A percentile compares a stretch with the other conserved stretches of the same genome.
phyloP scores from a whole-genome alignment of 2,888 invertebrate genomes.

The Erebia palarica region DNA sequence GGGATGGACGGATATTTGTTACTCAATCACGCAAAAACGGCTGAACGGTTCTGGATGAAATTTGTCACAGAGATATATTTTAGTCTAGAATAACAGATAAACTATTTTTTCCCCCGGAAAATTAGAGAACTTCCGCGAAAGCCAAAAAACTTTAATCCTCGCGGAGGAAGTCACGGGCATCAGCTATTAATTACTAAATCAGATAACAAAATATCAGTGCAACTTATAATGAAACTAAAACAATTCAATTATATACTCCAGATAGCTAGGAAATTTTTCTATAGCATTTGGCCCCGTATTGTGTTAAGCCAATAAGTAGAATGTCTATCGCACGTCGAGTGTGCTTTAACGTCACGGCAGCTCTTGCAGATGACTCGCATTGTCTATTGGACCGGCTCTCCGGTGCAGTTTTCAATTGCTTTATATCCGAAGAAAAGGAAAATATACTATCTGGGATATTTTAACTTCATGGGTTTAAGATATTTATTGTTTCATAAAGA shows the following conservation, averaged over 20 bases:
- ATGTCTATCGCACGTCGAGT: constrained; percentile 11
- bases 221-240: not conserved
- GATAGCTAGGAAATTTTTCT: constrained; percentile 7
- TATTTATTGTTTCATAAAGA: not conserved
- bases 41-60: too few relatives aligned
- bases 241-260: not conserved
- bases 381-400: constrained; percentile 14
- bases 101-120: too few relatives aligned
- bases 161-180: too few relatives aligned
- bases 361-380: constrained; percentile 18
- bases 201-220: not conserved
- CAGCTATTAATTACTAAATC: not conserved
- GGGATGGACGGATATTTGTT: too few relatives aligned
- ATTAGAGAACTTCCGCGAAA: too few relatives aligned
- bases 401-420: constrained; percentile 15
- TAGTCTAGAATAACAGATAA: too few relatives aligned
- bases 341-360: constrained; percentile 17
- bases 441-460: constrained; percentile 6
- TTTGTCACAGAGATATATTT: too few relatives aligned
- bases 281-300: constrained; percentile 8
- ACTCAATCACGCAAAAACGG: too few relatives aligned
- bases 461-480: not conserved
- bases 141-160: too few relatives aligned
- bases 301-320: constrained; percentile 10
- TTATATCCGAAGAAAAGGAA: constrained; percentile 4